Conservation (phyloP, 2,888 invertebrate genomes). For the Cyclophora albipunctata region DNA sequence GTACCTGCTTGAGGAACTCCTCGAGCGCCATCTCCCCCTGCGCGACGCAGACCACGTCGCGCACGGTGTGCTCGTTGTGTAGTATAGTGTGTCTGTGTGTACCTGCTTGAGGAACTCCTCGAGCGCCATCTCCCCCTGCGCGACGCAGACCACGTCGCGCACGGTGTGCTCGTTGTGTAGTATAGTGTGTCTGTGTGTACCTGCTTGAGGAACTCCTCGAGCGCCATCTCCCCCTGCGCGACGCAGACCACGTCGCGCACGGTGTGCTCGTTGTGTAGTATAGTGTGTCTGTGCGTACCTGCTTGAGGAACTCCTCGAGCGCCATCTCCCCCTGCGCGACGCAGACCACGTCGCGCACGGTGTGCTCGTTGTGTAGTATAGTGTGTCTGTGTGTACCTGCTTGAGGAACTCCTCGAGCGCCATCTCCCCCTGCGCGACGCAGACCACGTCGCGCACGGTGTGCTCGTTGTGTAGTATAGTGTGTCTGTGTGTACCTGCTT, state of each 20-base stretch:
- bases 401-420: conserved; percentile 99
- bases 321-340: conserved; percentile 99
- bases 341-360: conserved; percentile 96
- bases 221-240: conserved; percentile 99
- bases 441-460: conserved; percentile 95
- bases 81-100: too few species aligned
- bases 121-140: conserved; percentile 99
- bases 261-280: conserved; percentile 93
- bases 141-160: conserved; percentile 96
- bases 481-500: conserved; percentile 96
- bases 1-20: conserved; percentile 97
- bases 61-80: conserved; percentile 95
- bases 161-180: conserved; percentile 95
- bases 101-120: conserved; percentile 99
- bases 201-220: conserved; percentile 99
- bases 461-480: too few species aligned
- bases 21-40: conserved; percentile 99
- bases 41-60: conserved; percentile 96
- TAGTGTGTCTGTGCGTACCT: too few species aligned
- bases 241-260: conserved; percentile 97
- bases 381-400: too few species aligned
- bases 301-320: conserved; percentile 98
- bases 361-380: conserved; percentile 94
- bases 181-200: too few species aligned
- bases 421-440: conserved; percentile 99